These are phyloP conservation scores for Macropis europaea DNA, from an alignment of 2,888 invertebrate species.

Conservation along the genomic window DNA sequence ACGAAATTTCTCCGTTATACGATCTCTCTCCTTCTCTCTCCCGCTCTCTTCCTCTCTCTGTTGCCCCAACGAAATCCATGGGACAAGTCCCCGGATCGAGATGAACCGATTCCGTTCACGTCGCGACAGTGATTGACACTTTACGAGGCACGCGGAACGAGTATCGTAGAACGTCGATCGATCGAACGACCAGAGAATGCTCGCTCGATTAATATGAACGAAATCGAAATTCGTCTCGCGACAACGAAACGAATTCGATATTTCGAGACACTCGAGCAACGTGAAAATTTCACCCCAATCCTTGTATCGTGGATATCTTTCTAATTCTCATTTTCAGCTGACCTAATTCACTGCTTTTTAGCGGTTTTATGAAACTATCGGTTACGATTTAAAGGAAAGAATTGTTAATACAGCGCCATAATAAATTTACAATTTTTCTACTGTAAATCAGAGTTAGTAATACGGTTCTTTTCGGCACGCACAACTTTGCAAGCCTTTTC, in stretches of 20 bases:
- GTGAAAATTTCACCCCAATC: no score
- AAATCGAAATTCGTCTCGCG: slow-evolving; percentile 7
- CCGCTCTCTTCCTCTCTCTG: no score
- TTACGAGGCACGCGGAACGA: slow-evolving; percentile 9
- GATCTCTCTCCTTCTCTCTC: slow-evolving; percentile 27
- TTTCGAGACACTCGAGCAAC: not conserved
- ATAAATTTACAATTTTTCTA: no score
- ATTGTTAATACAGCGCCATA: no score
- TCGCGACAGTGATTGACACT: slow-evolving; percentile 43
- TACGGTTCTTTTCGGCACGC: no score
- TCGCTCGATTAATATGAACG: slow-evolving; percentile 28
- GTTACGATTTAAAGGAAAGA: no score
- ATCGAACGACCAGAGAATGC: not conserved
- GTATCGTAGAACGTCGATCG: slow-evolving; percentile 19
- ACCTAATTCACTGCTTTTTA: no score
- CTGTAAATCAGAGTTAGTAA: no score
- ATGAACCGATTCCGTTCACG: slow-evolving; percentile 30
- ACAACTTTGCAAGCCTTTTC: no score
- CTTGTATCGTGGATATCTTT: no score
- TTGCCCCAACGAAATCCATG: slow-evolving; percentile 29
- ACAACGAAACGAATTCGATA: not conserved
- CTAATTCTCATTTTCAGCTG: no score
- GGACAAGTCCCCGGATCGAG: slow-evolving; percentile 19
- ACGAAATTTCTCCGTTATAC: slow-evolving; percentile 47
- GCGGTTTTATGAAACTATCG: no score